Conservation (phyloP, 2,797 vertebrate genomes). For the Fistularia commersonii region DNA sequence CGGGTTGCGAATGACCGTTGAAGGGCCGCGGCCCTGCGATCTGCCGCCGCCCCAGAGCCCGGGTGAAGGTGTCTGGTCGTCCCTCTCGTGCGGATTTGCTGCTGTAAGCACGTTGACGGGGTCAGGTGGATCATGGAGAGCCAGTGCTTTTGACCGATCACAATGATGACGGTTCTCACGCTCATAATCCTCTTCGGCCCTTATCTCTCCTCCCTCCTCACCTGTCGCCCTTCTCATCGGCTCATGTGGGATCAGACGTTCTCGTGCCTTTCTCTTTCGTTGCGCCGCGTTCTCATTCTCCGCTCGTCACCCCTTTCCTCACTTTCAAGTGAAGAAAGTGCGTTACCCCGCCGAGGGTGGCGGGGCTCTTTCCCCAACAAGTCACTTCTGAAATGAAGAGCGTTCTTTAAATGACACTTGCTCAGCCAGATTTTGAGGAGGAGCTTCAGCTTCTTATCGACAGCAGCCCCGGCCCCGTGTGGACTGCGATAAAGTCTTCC, state of each 20-base stretch:
- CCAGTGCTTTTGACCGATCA: slow-evolving; percentile 70
- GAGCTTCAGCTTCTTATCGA: slow-evolving; percentile 60
- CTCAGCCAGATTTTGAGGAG: slow-evolving; percentile 61
- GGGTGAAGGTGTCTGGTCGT: slow-evolving; percentile 18
- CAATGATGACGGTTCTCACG: slow-evolving; percentile 73
- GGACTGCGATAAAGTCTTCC: too few species aligned
- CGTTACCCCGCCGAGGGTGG: too few species aligned
- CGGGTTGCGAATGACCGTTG: too few species aligned
- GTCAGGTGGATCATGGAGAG: slow-evolving; percentile 63
- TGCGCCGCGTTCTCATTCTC: slow-evolving; percentile 8
- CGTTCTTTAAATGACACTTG: slow-evolving; percentile 54
- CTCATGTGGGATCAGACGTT: slow-evolving; percentile 67
- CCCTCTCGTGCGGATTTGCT: slow-evolving; percentile 45
- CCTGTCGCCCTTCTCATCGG: slow-evolving; percentile 62
- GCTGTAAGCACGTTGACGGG: slow-evolving; percentile 49
- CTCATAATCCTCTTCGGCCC: slow-evolving; percentile 72
- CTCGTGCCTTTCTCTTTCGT: slow-evolving; percentile 55
- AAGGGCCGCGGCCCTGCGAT: too few species aligned
- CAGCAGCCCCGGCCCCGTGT: slow-evolving; percentile 48
- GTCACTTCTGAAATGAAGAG: slow-evolving; percentile 66
- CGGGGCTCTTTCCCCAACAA: slow-evolving; percentile 43
- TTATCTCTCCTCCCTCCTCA: slow-evolving; percentile 63
- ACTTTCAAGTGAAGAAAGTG: too few species aligned
- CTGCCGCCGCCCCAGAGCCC: not conserved
- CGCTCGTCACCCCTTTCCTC: not conserved